phyloP scores from a whole-genome alignment of 2,888 invertebrate species.

The Ectropis crepuscularia region DNA sequence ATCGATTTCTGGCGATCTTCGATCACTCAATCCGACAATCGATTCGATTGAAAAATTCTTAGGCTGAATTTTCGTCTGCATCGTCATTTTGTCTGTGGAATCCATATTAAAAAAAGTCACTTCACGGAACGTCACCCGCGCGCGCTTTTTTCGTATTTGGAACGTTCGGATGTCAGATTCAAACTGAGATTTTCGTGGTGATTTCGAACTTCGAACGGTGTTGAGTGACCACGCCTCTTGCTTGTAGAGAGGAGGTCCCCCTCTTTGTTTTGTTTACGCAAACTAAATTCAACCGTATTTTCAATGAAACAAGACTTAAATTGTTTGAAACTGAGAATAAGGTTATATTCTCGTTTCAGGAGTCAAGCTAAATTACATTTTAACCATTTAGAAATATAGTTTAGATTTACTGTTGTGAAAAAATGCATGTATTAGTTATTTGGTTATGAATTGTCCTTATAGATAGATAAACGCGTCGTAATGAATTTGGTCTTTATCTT shows the following conservation, averaged over 20 bases:
- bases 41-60: slow-evolving; percentile 88
- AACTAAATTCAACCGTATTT: slow-evolving; percentile 9
- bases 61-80: slow-evolving; percentile 79
- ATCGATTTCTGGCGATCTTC: slow-evolving; percentile 77
- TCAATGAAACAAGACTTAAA: background rate
- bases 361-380: slow-evolving; percentile 29
- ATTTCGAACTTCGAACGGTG: slow-evolving; percentile 44
- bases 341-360: slow-evolving; percentile 23
- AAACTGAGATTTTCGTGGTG: slow-evolving; percentile 56
- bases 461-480: slow-evolving; percentile 38
- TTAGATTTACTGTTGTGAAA: slow-evolving; percentile 25
- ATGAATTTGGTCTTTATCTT: slow-evolving; percentile 33
- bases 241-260: slow-evolving; percentile 51
- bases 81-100: slow-evolving; percentile 71
- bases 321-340: slow-evolving; percentile 9
- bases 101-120: slow-evolving; percentile 60
- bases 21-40: slow-evolving; percentile 77
- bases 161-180: slow-evolving; percentile 60
- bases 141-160: slow-evolving; percentile 52
- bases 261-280: slow-evolving; percentile 26
- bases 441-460: slow-evolving; percentile 40
- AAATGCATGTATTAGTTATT: slow-evolving; percentile 46
- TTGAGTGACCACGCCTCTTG: slow-evolving; percentile 57
- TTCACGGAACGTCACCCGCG: slow-evolving; percentile 35
- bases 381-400: background rate